phyloP scores from a whole-genome alignment of 1,140 invertebrate genomes.

The Chelonus insularis region DNA sequence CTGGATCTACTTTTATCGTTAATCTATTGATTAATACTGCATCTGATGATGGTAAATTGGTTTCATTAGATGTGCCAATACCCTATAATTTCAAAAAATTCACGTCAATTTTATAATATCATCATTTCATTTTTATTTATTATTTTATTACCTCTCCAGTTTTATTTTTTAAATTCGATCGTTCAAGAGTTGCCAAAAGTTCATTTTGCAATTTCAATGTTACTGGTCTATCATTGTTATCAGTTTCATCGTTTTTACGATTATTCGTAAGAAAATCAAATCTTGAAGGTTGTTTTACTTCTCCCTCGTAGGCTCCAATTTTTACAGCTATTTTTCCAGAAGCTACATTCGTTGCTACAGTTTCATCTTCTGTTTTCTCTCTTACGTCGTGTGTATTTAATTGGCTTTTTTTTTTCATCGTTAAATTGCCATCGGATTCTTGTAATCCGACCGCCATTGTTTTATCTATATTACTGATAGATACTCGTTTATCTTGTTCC shows the following conservation, averaged over 20 bases:
- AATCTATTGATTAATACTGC: too few relatives aligned
- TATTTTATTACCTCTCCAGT: constrained; percentile 71
- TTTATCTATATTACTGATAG: constrained; percentile 34
- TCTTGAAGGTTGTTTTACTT: constrained; percentile 67
- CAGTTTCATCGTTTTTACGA: constrained; percentile 27
- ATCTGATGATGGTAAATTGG: too few relatives aligned
- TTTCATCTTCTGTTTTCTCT: too few relatives aligned
- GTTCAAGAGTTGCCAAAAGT: constrained; percentile 70
- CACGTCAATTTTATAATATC: too few relatives aligned
- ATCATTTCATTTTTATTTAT: too few relatives aligned
- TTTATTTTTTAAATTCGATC: constrained; percentile 72
- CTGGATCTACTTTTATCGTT: too few relatives aligned
- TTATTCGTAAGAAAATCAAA: constrained; percentile 66
- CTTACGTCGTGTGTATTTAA: too few relatives aligned
- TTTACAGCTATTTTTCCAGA: constrained; percentile 51
- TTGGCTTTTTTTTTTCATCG: constrained; percentile 22
- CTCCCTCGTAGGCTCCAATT: constrained; percentile 54
- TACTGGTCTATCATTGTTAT: constrained; percentile 59
- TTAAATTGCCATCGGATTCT: constrained; percentile 14
- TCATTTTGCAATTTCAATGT: constrained; percentile 72
- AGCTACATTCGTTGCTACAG: not conserved
- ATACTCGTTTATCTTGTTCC: constrained; percentile 45
- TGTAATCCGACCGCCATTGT: constrained; percentile 8
- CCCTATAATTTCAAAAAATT: too few relatives aligned
- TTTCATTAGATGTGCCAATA: too few relatives aligned